Percentiles rank a stretch among this genome's conserved stretches.
These are phyloP conservation scores for Holcopasites calliopsidis DNA, from an alignment of 1,140 invertebrate genomes.

Conservation along the genomic window DNA sequence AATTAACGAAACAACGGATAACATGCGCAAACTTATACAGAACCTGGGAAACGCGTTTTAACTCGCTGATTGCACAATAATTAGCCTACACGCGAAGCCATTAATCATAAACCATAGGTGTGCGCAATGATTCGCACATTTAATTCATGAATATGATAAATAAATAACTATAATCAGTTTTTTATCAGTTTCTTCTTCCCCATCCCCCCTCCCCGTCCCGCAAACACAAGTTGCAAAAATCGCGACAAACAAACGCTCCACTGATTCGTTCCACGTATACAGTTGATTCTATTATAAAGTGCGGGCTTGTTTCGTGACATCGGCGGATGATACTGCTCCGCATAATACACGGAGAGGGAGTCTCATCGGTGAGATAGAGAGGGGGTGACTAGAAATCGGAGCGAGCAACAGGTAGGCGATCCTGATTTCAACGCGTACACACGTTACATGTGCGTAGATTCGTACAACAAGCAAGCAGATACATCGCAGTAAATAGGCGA, in stretches of 20 bases:
- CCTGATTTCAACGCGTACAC: conserved; percentile 4
- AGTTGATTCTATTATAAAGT: not conserved
- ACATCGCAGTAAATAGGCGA: conserved; percentile 20
- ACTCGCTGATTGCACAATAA: too few relatives aligned
- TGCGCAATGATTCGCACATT: too few relatives aligned
- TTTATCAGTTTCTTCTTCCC: too few relatives aligned
- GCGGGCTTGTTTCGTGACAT: not conserved
- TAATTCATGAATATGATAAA: too few relatives aligned
- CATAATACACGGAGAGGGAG: not conserved
- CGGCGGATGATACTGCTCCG: not conserved
- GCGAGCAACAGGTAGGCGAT: conserved; percentile 62
- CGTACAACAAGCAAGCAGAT: not conserved
- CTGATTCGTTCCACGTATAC: not conserved
- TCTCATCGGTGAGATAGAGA: not conserved
- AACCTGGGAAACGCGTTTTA: too few relatives aligned
- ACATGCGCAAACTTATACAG: too few relatives aligned
- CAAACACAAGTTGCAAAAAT: too few relatives aligned
- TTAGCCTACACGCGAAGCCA: too few relatives aligned
- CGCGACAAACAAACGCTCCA: not conserved
- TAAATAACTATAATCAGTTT: too few relatives aligned
- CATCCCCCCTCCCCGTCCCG: too few relatives aligned
- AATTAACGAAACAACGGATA: too few relatives aligned
- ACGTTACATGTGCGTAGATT: conserved; percentile 18
- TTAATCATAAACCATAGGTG: too few relatives aligned
- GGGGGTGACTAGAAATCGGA: conserved; percentile 11